A percentile compares a stretch with the other conserved stretches of the same genome.
These are phyloP conservation scores for Mobula hypostoma DNA, from an alignment of 2,113 vertebrate species.

Conservation along the genomic window DNA sequence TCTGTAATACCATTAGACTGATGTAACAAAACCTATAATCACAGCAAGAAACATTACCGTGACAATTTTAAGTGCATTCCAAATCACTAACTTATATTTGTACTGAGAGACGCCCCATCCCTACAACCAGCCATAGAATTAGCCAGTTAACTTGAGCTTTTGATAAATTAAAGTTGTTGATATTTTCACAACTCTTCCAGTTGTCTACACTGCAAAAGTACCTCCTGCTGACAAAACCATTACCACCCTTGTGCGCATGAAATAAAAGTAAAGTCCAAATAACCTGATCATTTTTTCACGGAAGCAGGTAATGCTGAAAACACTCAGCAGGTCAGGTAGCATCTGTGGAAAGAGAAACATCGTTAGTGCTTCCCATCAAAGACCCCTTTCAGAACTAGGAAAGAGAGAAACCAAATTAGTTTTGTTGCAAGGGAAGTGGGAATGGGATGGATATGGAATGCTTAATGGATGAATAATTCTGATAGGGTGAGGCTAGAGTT, in stretches of 20 bases:
- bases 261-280: neutral
- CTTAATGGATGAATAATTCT: too few species aligned
- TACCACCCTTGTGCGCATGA: neutral
- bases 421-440: too few species aligned
- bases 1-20: neutral
- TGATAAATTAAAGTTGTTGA: neutral
- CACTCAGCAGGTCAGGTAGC: too few species aligned
- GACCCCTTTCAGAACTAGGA: too few species aligned
- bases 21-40: neutral
- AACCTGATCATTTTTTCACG: neutral
- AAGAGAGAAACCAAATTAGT: too few species aligned
- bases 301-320: too few species aligned
- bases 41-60: neutral
- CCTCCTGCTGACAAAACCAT: neutral
- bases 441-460: too few species aligned
- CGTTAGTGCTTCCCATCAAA: too few species aligned
- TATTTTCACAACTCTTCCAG: neutral
- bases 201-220: neutral
- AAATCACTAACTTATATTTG: neutral
- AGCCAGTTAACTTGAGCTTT: neutral
- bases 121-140: neutral
- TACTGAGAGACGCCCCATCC: neutral
- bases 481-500: too few species aligned
- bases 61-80: neutral
- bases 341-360: too few species aligned